Conservation (phyloP, 2,797 vertebrate genomes). For the Melanotaenia boesemani region DNA sequence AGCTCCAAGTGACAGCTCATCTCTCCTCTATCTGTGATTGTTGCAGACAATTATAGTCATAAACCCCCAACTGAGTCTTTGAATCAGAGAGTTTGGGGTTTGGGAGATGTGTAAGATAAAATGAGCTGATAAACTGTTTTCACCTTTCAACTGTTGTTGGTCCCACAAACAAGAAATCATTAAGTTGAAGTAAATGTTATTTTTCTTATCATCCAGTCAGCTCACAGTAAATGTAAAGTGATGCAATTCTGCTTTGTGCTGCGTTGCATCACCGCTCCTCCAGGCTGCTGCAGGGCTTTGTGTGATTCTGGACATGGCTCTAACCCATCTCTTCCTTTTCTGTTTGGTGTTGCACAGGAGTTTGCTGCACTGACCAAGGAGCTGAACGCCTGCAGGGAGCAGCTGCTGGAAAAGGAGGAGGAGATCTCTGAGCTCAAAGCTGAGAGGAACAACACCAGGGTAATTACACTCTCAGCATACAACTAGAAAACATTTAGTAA, state of each 20-base stretch:
- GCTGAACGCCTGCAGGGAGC: constrained; percentile 96
- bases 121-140: neutral
- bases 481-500: neutral
- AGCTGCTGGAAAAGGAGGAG: constrained; percentile 98
- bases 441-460: constrained; percentile 99
- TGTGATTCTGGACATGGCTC: constrained; percentile 42
- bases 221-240: neutral
- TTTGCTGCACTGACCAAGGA: constrained; percentile 99
- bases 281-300: neutral
- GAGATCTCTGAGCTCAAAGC: constrained; percentile 99
- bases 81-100: neutral
- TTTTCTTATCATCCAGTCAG: neutral
- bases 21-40: constrained; percentile 14
- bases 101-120: neutral
- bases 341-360: constrained; percentile 84
- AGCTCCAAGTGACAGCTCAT: constrained; percentile 16
- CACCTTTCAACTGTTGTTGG: neutral
- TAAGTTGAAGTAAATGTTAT: too few species aligned
- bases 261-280: constrained; percentile 16
- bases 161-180: neutral
- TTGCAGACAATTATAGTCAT: neutral
- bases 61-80: neutral
- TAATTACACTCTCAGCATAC: constrained; percentile 75
- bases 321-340: constrained; percentile 19
- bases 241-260: neutral